phyloP scores from a whole-genome alignment of 2,113 vertebrate species.

The Embiotoca jacksoni region DNA sequence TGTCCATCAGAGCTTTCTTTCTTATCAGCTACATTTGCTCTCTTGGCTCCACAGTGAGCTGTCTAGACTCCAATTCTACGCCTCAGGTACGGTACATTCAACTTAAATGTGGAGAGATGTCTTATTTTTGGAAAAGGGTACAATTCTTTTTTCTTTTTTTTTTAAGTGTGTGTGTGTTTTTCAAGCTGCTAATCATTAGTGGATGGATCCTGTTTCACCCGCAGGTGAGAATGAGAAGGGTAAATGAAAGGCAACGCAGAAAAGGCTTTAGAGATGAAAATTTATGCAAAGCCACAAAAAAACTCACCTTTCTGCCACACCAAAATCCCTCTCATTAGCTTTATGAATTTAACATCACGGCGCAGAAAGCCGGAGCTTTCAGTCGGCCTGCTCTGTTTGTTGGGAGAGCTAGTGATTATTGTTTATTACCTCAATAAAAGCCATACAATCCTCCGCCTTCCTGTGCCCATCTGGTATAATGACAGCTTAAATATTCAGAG shows the following conservation, averaged over 20 bases:
- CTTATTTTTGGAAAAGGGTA: constrained; percentile 19
- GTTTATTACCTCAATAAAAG: constrained; percentile 84
- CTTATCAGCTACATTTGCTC: constrained; percentile 54
- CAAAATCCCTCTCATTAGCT: constrained; percentile 56
- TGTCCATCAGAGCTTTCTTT: constrained; percentile 66
- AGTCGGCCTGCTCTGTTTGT: constrained; percentile 58
- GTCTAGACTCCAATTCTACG: constrained; percentile 16
- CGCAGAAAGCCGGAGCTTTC: constrained; percentile 41
- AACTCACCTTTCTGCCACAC: constrained; percentile 37
- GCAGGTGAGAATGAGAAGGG: constrained; percentile 3
- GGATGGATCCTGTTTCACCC: constrained; percentile 33
- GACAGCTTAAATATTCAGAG: constrained; percentile 82
- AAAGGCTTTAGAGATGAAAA: constrained; percentile 43
- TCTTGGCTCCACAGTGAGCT: constrained; percentile 29
- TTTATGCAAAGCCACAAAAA: constrained; percentile 55
- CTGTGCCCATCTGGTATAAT: constrained; percentile 79
- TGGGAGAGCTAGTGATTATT: constrained; percentile 76
- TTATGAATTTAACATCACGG: constrained; percentile 67
- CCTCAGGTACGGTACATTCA: background rate
- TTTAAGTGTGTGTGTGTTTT: background rate
- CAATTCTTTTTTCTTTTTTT: no score
- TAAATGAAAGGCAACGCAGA: constrained; percentile 39
- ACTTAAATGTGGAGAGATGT: constrained; percentile 33
- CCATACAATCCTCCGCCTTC: constrained; percentile 70
- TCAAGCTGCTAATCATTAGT: constrained; percentile 42